Percentiles rank a stretch among this genome's conserved stretches.
Conservation (phyloP, 2,113 vertebrate genomes). For the Alosa alosa region DNA sequence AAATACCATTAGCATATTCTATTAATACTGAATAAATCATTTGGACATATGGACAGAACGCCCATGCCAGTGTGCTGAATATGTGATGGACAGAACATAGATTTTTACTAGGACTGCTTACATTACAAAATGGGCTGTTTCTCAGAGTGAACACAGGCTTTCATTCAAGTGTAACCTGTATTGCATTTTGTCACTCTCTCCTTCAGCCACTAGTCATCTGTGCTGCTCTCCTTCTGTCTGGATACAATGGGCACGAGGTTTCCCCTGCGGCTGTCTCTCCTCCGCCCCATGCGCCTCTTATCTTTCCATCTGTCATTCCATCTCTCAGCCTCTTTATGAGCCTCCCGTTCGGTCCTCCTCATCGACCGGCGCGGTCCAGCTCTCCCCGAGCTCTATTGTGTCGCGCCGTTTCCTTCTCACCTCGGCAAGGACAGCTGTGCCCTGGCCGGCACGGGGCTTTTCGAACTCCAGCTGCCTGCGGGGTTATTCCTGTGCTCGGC, state of each 20-base stretch:
- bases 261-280: conserved; percentile 41
- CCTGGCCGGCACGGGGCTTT: neutral
- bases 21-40: neutral
- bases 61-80: neutral
- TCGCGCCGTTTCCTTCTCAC: conserved; percentile 31
- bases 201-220: neutral
- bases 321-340: conserved; percentile 49
- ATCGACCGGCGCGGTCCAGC: conserved; percentile 39
- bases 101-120: neutral
- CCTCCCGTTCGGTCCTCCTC: conserved; percentile 39
- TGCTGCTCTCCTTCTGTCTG: neutral
- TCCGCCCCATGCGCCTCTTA: conserved; percentile 37
- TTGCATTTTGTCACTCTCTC: neutral
- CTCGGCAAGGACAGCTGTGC: conserved; percentile 29
- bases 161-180: neutral
- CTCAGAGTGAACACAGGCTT: neutral
- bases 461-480: conserved; percentile 25
- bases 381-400: conserved; percentile 37
- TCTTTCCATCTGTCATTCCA: conserved; percentile 55
- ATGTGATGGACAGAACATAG: neutral
- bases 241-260: conserved; percentile 45
- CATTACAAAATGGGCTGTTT: neutral
- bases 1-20: neutral
- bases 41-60: neutral
- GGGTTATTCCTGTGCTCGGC: conserved; percentile 31